Percentiles rank a stretch among this genome's conserved stretches.
Evolutionary conservation across 2,797 vertebrate species (phyloP).

Genomic region (Trichosurus vulpecula): DNA sequence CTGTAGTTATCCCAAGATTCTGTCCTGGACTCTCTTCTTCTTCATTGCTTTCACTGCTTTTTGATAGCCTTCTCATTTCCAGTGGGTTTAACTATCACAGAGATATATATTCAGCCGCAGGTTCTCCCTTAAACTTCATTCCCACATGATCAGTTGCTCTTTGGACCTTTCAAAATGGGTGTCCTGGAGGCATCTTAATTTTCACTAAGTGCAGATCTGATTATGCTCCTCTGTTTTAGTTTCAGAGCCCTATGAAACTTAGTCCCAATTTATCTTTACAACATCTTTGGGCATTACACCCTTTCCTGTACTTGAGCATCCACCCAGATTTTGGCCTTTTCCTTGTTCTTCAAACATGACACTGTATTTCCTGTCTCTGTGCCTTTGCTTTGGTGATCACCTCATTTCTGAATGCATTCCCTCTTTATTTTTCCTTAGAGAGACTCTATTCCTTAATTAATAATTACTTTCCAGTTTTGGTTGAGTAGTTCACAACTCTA

Average conservation of each 20-base stretch:
- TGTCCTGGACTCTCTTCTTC: neutral
- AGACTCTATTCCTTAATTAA: neutral
- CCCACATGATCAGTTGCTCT: neutral
- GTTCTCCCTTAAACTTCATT: neutral
- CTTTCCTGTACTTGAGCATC: neutral
- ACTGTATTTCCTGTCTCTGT: neutral
- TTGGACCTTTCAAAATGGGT: neutral
- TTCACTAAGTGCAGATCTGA: neutral
- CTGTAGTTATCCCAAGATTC: neutral
- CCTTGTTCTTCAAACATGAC: neutral
- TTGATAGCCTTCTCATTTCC: neutral
- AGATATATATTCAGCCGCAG: neutral
- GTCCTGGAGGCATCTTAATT: neutral
- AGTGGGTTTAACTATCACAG: neutral
- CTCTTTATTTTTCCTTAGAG: neutral
- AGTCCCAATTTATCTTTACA: neutral
- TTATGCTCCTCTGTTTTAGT: neutral
- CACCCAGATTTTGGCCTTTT: neutral
- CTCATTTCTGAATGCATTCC: neutral
- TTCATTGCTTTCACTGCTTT: neutral
- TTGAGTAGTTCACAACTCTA: neutral
- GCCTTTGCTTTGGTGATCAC: neutral
- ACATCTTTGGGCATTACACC: neutral
- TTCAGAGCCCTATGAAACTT: neutral
- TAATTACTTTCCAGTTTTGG: neutral